Evolutionary conservation across 1,140 invertebrate genomes (phyloP).

Genomic region (Pomacea maculata): DNA sequence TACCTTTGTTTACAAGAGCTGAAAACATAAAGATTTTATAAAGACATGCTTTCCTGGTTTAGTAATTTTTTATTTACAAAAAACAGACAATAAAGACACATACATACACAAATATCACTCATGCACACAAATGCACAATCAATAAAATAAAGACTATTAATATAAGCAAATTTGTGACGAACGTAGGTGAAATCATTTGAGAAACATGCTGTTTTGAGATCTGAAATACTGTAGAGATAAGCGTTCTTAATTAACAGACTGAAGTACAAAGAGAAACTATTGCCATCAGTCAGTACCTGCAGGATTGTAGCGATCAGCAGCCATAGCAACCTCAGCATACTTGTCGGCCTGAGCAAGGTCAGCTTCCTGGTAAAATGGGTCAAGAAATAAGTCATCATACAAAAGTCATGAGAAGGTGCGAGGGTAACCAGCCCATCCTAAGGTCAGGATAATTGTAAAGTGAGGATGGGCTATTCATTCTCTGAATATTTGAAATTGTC

Average conservation of each 20-base stretch:
- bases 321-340: constrained; percentile 77
- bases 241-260: too few species aligned
- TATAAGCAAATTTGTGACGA: too few species aligned
- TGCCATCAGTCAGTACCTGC: constrained; percentile 58
- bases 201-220: too few species aligned
- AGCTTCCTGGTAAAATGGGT: constrained; percentile 73
- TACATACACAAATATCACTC: too few species aligned
- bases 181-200: too few species aligned
- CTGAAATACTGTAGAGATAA: too few species aligned
- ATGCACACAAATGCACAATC: too few species aligned
- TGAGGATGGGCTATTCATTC: neutral
- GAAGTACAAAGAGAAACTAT: too few species aligned
- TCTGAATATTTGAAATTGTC: too few species aligned
- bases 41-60: neutral
- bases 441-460: neutral
- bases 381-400: constrained; percentile 1
- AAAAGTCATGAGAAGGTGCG: neutral
- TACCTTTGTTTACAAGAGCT: constrained; percentile 90
- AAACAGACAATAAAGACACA: too few species aligned
- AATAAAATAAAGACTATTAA: too few species aligned
- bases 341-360: constrained; percentile 85
- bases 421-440: neutral
- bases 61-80: too few species aligned
- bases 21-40: constrained; percentile 27
- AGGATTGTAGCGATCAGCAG: constrained; percentile 82